A percentile compares a stretch with the other conserved stretches of the same genome.
Conservation (phyloP, 2,888 invertebrate species). For the Sminthurides aquaticus region DNA sequence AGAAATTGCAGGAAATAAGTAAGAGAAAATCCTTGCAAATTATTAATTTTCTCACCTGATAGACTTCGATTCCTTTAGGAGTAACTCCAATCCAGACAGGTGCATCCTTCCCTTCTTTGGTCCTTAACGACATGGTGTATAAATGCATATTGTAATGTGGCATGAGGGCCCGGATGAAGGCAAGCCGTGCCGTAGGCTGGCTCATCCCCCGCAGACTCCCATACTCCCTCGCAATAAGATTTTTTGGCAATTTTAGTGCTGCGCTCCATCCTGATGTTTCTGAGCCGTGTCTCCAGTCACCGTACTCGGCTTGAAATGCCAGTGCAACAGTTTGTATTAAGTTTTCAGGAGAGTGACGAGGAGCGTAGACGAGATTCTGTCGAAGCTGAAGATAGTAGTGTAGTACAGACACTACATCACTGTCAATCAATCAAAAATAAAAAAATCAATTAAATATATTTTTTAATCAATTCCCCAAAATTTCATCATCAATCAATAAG, state of each 20-base stretch:
- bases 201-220: constrained; percentile 36
- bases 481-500: too few species aligned
- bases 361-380: constrained; percentile 61
- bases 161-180: constrained; percentile 42
- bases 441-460: too few species aligned
- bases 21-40: too few species aligned
- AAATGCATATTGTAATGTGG: constrained; percentile 43
- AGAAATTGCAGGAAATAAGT: too few species aligned
- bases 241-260: constrained; percentile 27
- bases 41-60: constrained; percentile 60
- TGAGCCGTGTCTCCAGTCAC: constrained; percentile 41
- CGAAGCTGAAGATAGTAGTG: constrained; percentile 92
- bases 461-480: too few species aligned
- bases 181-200: constrained; percentile 38
- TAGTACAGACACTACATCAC: constrained; percentile 83
- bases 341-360: constrained; percentile 34
- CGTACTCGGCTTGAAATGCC: constrained; percentile 40
- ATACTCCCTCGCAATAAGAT: constrained; percentile 35
- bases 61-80: constrained; percentile 82
- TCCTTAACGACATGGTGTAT: constrained; percentile 40
- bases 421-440: too few species aligned
- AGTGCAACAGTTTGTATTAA: too few species aligned
- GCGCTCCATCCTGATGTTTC: constrained; percentile 35
- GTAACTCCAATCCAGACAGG: constrained; percentile 80
- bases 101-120: constrained; percentile 56